Conservation (phyloP, 2,797 vertebrate species). For the Chelonia mydas region DNA sequence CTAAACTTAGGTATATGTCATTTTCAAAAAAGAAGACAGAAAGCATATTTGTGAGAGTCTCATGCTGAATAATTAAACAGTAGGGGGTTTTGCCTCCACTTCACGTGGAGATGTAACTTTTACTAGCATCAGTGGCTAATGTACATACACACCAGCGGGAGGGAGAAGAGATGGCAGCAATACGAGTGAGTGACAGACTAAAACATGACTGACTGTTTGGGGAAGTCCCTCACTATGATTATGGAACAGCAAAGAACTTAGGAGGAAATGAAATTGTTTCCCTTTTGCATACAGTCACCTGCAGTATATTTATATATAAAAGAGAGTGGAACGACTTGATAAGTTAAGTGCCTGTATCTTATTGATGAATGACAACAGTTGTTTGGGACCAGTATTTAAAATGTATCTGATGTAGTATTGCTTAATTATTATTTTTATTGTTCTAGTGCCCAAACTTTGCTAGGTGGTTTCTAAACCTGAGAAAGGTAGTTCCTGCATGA, state of each 20-base stretch:
- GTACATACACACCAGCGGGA: neutral
- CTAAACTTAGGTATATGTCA: neutral
- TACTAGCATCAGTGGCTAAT: neutral
- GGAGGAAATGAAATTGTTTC: neutral
- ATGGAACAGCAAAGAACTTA: neutral
- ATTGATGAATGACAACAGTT: neutral
- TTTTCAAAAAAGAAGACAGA: neutral
- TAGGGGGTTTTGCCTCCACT: neutral
- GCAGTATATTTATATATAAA: neutral
- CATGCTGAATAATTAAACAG: neutral
- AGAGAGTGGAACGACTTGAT: neutral
- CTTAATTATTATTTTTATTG: neutral
- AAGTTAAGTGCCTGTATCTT: neutral
- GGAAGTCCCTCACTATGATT: neutral
- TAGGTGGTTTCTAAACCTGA: neutral
- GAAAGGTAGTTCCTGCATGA: neutral
- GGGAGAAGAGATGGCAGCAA: rapidly evolving
- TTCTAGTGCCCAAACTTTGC: neutral
- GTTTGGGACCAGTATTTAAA: neutral
- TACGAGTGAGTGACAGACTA: rapidly evolving
- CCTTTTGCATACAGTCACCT: neutral
- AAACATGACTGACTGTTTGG: neutral
- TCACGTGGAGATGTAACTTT: neutral
- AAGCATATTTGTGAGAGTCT: neutral
- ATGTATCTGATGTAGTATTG: neutral